These are phyloP conservation scores for Scelioninae gen. 1 DNA, from an alignment of 2,888 invertebrate species.

Conservation along the genomic window DNA sequence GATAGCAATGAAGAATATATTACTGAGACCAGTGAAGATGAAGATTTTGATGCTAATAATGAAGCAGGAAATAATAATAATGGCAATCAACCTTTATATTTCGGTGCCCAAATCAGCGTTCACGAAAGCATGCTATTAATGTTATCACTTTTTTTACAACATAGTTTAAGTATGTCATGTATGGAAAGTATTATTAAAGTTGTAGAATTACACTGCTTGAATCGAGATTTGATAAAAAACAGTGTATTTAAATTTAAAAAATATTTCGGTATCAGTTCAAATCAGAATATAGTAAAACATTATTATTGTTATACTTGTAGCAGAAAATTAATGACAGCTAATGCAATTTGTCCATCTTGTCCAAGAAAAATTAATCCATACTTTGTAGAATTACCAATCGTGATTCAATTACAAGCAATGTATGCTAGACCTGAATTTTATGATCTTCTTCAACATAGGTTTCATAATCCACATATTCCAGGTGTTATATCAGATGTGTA, in stretches of 20 bases:
- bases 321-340: not conserved
- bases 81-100: conserved; percentile 13
- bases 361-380: conserved; percentile 18
- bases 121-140: conserved; percentile 44
- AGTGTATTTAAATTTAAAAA: conserved; percentile 52
- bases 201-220: conserved; percentile 50
- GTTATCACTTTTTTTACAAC: conserved; percentile 24
- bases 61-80: not conserved
- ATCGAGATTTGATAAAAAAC: conserved; percentile 26
- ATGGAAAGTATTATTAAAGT: not conserved
- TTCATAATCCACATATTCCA: conserved; percentile 23
- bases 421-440: conserved; percentile 18
- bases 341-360: not conserved
- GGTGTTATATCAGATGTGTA: conserved; percentile 36
- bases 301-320: conserved; percentile 14
- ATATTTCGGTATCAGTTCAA: conserved; percentile 15
- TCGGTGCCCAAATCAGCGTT: conserved; percentile 27
- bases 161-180: not conserved
- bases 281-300: conserved; percentile 27
- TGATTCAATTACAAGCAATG: conserved; percentile 50
- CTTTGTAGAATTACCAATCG: conserved; percentile 32
- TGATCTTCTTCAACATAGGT: conserved; percentile 36
- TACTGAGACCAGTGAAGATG: no score
- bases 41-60: no score
- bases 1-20: no score